Evolutionary conservation across 1,140 invertebrate species (phyloP), one percentile per base, ranked within the genome.

Genomic region (Medauroidea extradentata): DNA sequence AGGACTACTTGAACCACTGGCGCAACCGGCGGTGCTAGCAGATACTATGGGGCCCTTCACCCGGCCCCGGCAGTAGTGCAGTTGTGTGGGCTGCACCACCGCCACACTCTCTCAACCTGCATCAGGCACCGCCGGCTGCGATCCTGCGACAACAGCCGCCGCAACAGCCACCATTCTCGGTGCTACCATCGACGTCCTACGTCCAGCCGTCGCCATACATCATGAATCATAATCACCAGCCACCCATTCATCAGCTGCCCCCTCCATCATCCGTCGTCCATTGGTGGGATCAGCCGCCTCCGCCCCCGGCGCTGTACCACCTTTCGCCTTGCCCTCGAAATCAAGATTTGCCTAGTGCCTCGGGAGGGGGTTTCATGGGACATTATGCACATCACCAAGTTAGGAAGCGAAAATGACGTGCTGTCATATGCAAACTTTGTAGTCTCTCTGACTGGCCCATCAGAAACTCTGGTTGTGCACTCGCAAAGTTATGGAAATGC

Each of bases 1-100:
- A 88, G 67, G 93, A 94, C 65, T 93, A 91, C 71, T 80, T 85
- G 73, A 81, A 78, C 59, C 77, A 83, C 62, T 84, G 83, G 79
- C 75, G 78, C 46, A 79, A 67, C 58, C 74, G 77, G 63, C 73
- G 77, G 57, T 84, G 81, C 82, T 85, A 85, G 80, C 82, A 81
- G 71, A 71, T 73, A 73, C 49, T 53, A 19, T 59, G 57, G 57
- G 57, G 57, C 50, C 57, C 57, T 23, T 34, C 29, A 11, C 39
- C 49, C 38, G 57, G 57, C 57, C 57, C 57, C 57, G 19, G 57
- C 43, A 59, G 56, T 34, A 19, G 54, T 13, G 46, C 56, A 50
- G 46, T 57, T 27, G 56, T 57, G 56, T 57, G 56, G 56, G 23
- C 43, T 50, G 46, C 48, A 25, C 56, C 56, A 9, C 43, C 44